Conservation (phyloP, 2,888 invertebrate species). For the Pomacea canaliculata region DNA sequence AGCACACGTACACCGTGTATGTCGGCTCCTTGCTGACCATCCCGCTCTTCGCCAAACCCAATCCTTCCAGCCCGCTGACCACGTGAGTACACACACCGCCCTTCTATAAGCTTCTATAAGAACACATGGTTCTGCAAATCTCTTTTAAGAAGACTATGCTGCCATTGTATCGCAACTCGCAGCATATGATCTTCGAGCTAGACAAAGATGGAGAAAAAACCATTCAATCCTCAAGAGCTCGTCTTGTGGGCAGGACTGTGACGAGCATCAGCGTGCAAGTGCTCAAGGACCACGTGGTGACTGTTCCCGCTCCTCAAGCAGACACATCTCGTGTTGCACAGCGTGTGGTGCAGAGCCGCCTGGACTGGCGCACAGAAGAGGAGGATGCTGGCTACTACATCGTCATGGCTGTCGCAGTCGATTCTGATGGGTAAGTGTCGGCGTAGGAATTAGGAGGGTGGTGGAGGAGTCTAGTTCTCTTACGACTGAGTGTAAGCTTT, state of each 20-base stretch:
- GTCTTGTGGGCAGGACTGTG: not conserved
- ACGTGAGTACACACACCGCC: conserved; percentile 3
- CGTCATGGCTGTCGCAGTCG: not conserved
- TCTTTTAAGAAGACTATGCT: too few relatives aligned
- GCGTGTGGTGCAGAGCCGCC: not conserved
- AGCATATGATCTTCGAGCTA: too few relatives aligned
- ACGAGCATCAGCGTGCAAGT: not conserved
- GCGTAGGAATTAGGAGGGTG: too few relatives aligned
- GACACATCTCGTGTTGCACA: not conserved
- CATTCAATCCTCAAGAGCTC: too few relatives aligned
- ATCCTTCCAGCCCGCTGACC: not conserved
- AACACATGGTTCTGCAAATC: too few relatives aligned
- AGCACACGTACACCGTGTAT: conserved; percentile 42
- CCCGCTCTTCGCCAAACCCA: conserved; percentile 20
- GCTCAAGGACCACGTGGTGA: not conserved
- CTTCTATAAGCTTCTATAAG: too few relatives aligned
- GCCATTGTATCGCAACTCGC: too few relatives aligned
- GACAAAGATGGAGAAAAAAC: too few relatives aligned
- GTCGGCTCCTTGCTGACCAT: conserved; percentile 35
- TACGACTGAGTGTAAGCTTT: too few relatives aligned
- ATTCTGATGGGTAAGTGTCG: not conserved
- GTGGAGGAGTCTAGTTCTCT: too few relatives aligned
- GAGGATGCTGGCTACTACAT: not conserved
- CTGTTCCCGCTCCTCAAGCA: not conserved
- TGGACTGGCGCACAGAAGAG: not conserved